Conservation (phyloP, 2,797 vertebrate species). For the Acanthiza pusilla region DNA sequence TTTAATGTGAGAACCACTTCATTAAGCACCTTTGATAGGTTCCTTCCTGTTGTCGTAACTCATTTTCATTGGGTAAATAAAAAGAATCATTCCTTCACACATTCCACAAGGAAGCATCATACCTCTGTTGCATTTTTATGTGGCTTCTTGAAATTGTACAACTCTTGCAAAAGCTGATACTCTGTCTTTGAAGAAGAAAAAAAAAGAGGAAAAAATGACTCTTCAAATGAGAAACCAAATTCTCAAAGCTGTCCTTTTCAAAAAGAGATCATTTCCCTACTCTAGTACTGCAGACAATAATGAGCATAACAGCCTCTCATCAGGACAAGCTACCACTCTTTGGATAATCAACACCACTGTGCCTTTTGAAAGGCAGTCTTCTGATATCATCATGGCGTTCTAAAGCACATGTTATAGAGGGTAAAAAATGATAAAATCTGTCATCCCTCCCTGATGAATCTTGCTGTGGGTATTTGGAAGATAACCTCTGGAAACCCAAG, state of each 20-base stretch:
- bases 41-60: neutral
- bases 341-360: neutral
- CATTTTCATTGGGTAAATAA: neutral
- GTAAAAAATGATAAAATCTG: neutral
- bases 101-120: slow-evolving; percentile 7
- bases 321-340: neutral
- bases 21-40: neutral
- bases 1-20: neutral
- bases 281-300: neutral
- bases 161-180: slow-evolving; percentile 84
- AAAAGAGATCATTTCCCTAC: neutral
- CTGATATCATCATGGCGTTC: neutral
- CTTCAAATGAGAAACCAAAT: neutral
- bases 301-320: neutral
- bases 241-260: neutral
- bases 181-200: slow-evolving; percentile 80
- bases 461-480: neutral
- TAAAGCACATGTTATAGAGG: neutral
- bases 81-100: neutral
- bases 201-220: neutral
- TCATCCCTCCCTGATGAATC: neutral
- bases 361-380: neutral
- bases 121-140: slow-evolving; percentile 79
- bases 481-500: neutral
- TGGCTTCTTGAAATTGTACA: slow-evolving; percentile 90